Percentiles rank a stretch among this genome's conserved stretches.
These are phyloP conservation scores for Apantesis nais DNA, from an alignment of 2,888 invertebrate species.

Conservation along the genomic window DNA sequence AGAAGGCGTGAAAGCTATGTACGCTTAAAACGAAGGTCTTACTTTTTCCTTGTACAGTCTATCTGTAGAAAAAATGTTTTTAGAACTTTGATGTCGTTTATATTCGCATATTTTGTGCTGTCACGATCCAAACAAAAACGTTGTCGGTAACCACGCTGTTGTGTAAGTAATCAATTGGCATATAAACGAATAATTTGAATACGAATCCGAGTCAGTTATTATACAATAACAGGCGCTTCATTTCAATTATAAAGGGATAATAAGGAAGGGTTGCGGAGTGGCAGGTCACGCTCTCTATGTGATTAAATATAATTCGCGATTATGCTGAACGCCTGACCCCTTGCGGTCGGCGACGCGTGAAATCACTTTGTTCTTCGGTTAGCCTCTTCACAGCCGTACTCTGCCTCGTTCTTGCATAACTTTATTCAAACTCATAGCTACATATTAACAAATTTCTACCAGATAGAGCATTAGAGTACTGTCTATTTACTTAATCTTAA, in stretches of 20 bases:
- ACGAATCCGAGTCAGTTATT: constrained; percentile 57
- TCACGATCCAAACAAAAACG: background rate
- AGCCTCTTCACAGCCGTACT: constrained; percentile 66
- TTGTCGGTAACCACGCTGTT: background rate
- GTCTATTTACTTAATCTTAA: too few relatives aligned
- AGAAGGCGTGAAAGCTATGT: background rate
- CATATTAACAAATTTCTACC: constrained; percentile 29
- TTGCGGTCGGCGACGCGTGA: constrained; percentile 75
- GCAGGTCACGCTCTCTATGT: constrained; percentile 60
- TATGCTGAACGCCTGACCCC: constrained; percentile 73
- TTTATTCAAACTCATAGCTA: background rate
- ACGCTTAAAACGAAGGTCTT: background rate
- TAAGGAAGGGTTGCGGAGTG: constrained; percentile 75
- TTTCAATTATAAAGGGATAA: constrained; percentile 74
- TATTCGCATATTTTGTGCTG: background rate
- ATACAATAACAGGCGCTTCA: constrained; percentile 66
- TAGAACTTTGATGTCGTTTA: background rate
- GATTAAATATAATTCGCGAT: constrained; percentile 76
- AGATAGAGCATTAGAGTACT: background rate
- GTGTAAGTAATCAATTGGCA: constrained; percentile 17
- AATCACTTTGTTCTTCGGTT: constrained; percentile 83
- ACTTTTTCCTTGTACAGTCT: background rate
- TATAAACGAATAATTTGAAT: constrained; percentile 42
- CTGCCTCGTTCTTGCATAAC: constrained; percentile 22
- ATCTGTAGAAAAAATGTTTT: background rate